A percentile compares a stretch with the other conserved stretches of the same genome.
Evolutionary conservation across 2,888 invertebrate genomes (phyloP).

Genomic region (Agonopterix heracliana): DNA sequence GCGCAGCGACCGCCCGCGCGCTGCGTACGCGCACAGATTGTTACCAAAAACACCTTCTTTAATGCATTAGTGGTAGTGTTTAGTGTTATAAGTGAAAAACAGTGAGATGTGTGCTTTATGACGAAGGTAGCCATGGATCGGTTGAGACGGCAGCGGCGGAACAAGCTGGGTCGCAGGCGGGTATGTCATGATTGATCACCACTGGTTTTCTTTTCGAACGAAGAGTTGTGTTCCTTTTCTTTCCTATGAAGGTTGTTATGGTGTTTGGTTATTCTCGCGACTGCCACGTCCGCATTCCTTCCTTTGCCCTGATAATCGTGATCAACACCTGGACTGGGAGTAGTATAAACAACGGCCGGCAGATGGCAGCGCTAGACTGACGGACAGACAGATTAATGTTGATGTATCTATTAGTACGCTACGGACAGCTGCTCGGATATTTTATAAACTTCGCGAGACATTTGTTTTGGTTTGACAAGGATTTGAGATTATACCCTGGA

Average conservation of each 20-base stretch:
- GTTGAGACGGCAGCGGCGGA: constrained; percentile 52
- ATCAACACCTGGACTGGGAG: neutral
- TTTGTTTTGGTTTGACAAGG: no score
- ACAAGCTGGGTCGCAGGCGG: constrained; percentile 46
- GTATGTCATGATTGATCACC: constrained; percentile 23
- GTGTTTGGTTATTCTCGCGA: neutral
- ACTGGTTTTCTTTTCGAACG: no score
- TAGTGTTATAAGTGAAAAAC: constrained; percentile 10
- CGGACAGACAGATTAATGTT: neutral
- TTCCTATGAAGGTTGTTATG: neutral
- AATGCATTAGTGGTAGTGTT: constrained; percentile 19
- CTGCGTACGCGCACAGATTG: constrained; percentile 22
- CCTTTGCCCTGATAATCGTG: neutral
- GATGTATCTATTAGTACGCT: no score
- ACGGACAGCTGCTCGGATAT: no score
- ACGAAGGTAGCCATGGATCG: constrained; percentile 61
- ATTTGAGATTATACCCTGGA: no score
- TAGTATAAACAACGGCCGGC: constrained; percentile 4
- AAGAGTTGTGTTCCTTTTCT: no score
- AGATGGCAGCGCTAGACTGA: constrained; percentile 4
- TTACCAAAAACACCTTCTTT: constrained; percentile 23
- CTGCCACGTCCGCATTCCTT: neutral
- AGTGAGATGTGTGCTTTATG: constrained; percentile 56
- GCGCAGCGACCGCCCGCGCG: constrained; percentile 43
- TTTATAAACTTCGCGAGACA: no score